Base-by-base conservation (phyloP, 2,113 vertebrate species). In the Mesitornis unicolor region DNA sequence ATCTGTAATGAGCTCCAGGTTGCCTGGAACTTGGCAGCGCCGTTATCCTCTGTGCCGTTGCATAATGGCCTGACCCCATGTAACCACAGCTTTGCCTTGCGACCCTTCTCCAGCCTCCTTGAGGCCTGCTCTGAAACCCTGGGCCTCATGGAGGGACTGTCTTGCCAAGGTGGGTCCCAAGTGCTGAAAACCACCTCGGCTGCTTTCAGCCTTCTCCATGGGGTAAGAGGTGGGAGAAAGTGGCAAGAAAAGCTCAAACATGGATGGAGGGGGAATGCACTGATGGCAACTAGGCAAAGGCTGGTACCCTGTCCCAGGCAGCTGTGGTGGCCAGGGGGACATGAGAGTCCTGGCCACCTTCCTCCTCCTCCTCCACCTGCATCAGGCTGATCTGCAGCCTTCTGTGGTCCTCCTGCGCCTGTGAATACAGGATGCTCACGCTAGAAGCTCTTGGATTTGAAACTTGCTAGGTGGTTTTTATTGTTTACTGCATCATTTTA, bases 1-100 rank as follows among this genome's bases (percentile, higher is more conserved):
- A 97, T 96, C 87, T 90, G 93, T 96, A 97, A 95, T 81, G 86
- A 97, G 89, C 91, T 95, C 95, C 94, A 97, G 97, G 96, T 97
- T 97, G 97, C 95, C 97, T 93, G 88, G 95, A 96, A 96, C 92
- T 97, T 97, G 97, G 95, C 96, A 90, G 59, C 1, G 1, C 47
- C 0, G 33, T 69, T 0, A 20, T 97, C 92, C 87, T 89, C 86
- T 83, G 68, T 81, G 94, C 87, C 20, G 51, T 97, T 97, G 89
- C 88, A 96, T 97, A 98, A 98, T 90, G 90, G 54, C 68, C 87
- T 97, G 96, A 94, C 86, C 94, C 94, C 1, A 2, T 2, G 11
- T 88, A 96, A 87, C 87, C 88, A 95, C 14, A 0, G 38, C 81
- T 90, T 92, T 0, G 0, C 57, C 89, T 86, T 14, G 7, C 1